Evolutionary conservation across 2,888 invertebrate genomes (phyloP), one percentile per base, ranked within the genome.

Genomic region (Unio pictorum): DNA sequence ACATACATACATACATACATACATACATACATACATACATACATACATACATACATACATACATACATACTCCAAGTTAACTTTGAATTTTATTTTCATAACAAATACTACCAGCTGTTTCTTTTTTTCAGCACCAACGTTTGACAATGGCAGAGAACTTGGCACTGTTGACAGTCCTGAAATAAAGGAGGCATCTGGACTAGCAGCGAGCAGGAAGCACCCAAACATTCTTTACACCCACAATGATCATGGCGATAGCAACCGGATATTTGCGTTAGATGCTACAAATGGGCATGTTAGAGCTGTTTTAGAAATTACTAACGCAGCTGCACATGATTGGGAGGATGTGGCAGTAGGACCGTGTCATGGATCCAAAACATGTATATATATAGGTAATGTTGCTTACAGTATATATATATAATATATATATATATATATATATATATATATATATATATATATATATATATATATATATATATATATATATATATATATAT

Each of bases 341-440:
- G 79, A 81, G 26, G 80, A 81, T 34, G 75, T 81, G 1, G 80
- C 80, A n/a, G 73, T 73, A 45, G 80, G 76, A 15, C 77, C 77
- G 0, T 79, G 80, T 68, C 59, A 69, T 3, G 15, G 45, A 45
- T 45, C 45, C 45, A 45, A 45, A 15, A 45, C 45, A 45, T 45
- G 45, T 11, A 1, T 45, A 11, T 15, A 15, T 45, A 45, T 45
- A 45, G 15, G 45, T 45, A 45, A 1, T 45, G 11, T 45, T 4
- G 18, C 61, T 7, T 30, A 30, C 5, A 30, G 5, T 30, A 30
- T 30, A 30, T 34, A 34, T 34, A 34, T 34, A 34, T 34, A 34
- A 34, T 34, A 34, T 34, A 34, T 34, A 34, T 34, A 34, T 34
- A 34, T 34, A 34, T 34, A 34, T 34, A 34, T 34, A 34, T 34